Base-by-base conservation (phyloP, 2,113 vertebrate species). In the Oryzias woworae region DNA sequence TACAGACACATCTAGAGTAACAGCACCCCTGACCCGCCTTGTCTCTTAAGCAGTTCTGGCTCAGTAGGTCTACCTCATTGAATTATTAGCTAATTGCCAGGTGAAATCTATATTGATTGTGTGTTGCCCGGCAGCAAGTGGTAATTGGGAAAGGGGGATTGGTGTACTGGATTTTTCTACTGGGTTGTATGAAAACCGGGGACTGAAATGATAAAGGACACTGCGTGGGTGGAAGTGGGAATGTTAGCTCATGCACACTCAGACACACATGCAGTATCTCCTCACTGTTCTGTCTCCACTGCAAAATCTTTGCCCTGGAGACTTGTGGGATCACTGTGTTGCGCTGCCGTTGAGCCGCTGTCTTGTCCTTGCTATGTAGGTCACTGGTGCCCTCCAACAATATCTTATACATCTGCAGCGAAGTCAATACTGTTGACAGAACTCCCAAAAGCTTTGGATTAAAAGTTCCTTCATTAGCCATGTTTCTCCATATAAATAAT, bases 71-170 rank as follows among this genome's bases (percentile, higher is more conserved):
- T 26, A 84, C 69, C 82, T 89, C 66, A 82, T 75, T 90, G 80
- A 90, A 85, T 93, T 92, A 93, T 92, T 91, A 89, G 68, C 83
- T 92, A 94, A 94, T 92, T 91, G 82, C 81, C 71, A 89, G 78
- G 75, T 92, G 87, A 87, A 75, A 85, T 77, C 73, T 61, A 20
- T 90, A 92, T 92, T 92, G 91, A 92, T 91, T 90, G 62, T 73
- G 62, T 63, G 59, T 28, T 79, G 53, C 78, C 43, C 61, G 50
- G 75, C 74, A 60, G 78, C 87, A 73, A 62, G 78, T 81, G 81
- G 82, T 89, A 87, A 90, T 83, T 80, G 71, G 63, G 45, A 76
- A 67, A 78, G 83, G 72, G 46, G 74, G 77, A 65, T 81, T 68
- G 73, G 75, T 69, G 63, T 71, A 77, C 75, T 84, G 69, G 87